Conservation (phyloP, 2,888 invertebrate species). For the Agapostemon virescens region DNA sequence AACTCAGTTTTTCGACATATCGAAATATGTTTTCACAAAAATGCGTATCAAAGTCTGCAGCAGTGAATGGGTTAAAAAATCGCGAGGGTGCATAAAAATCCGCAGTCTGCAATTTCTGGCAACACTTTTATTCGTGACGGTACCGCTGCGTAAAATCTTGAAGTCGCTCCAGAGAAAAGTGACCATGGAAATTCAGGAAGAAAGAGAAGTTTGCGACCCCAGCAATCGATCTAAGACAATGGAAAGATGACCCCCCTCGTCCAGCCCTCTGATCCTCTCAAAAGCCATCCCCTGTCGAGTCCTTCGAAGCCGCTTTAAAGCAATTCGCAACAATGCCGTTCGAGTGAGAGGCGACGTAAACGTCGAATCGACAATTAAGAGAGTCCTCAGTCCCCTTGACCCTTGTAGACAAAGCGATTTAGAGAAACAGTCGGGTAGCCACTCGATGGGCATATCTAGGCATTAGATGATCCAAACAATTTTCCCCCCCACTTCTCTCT, state of each 20-base stretch:
- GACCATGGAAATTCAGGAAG: background rate
- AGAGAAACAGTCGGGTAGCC: constrained; percentile 49
- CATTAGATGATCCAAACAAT: constrained; percentile 38
- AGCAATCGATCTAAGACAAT: constrained; percentile 7
- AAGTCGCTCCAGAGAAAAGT: background rate
- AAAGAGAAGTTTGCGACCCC: background rate
- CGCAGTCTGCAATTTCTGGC: too few species aligned
- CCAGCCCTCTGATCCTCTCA: constrained; percentile 6
- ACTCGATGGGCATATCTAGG: constrained; percentile 46
- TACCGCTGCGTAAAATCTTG: background rate
- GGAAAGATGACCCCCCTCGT: background rate
- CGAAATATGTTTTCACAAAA: too few species aligned
- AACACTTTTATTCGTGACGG: background rate
- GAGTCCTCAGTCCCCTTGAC: constrained; percentile 63
- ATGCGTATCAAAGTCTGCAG: too few species aligned
- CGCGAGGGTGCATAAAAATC: too few species aligned
- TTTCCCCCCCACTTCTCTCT: background rate
- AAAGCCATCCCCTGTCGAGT: background rate
- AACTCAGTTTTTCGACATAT: too few species aligned
- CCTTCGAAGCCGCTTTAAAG: constrained; percentile 15
- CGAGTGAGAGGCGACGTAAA: constrained; percentile 3
- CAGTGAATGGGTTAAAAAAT: too few species aligned
- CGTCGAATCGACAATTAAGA: constrained; percentile 20
- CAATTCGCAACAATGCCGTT: constrained; percentile 8
- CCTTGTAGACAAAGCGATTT: constrained; percentile 56